A percentile compares a stretch with the other conserved stretches of the same genome.
phyloP scores from a whole-genome alignment of 2,113 vertebrate species.

The Melospiza melodia region DNA sequence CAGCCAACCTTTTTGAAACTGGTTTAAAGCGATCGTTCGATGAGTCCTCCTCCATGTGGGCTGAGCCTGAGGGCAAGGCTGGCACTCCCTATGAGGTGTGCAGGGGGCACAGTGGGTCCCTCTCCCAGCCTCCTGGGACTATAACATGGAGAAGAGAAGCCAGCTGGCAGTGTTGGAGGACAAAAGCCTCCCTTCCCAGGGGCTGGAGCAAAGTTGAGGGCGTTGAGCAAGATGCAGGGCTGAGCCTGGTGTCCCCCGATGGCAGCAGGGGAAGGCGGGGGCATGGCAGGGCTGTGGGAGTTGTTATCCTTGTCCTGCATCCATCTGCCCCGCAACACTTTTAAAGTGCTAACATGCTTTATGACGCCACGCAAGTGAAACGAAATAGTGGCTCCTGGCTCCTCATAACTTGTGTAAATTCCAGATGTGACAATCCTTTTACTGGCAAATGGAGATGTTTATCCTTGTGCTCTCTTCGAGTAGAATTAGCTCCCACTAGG shows the following conservation, averaged over 20 bases:
- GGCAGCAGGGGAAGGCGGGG: not conserved
- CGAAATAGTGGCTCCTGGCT: constrained; percentile 57
- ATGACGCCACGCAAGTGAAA: not conserved
- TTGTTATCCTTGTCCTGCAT: fast-evolving
- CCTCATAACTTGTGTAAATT: constrained; percentile 40
- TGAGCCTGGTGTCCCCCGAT: fast-evolving
- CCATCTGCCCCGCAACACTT: not conserved
- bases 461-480: not conserved
- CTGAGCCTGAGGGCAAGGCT: not conserved
- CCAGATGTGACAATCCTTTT: constrained; percentile 54
- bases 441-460: constrained; percentile 25
- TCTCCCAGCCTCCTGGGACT: not conserved
- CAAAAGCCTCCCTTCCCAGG: not conserved
- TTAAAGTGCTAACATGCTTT: constrained; percentile 37
- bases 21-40: fast-evolving
- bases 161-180: not conserved
- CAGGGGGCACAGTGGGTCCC: not conserved
- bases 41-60: not conserved
- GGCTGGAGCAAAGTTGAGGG: constrained; percentile 42
- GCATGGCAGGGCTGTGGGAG: not conserved
- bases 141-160: not conserved
- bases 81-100: not conserved
- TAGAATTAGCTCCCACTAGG: constrained; percentile 30
- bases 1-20: not conserved
- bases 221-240: not conserved